phyloP scores from a whole-genome alignment of 2,888 invertebrate species.

The Cyclophora punctaria region DNA sequence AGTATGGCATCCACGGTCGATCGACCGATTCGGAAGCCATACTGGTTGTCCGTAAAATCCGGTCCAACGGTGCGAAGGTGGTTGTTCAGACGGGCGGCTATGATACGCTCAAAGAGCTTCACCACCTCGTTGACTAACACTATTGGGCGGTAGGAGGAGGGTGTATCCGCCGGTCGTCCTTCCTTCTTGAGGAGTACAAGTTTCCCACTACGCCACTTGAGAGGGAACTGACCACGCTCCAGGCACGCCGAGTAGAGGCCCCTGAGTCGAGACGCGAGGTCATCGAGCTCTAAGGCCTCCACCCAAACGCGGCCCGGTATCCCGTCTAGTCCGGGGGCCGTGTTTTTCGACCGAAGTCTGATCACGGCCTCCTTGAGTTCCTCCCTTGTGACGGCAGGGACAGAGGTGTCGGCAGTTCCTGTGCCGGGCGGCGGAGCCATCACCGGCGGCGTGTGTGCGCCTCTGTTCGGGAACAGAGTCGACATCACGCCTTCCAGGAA shows the following conservation, averaged over 20 bases:
- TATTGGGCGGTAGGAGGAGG: neutral
- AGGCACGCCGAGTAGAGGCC: neutral
- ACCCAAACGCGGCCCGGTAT: neutral
- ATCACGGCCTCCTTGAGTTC: neutral
- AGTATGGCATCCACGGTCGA: slow-evolving; percentile 6
- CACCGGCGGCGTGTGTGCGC: too few relatives aligned
- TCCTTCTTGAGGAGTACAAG: neutral
- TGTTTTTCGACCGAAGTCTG: neutral
- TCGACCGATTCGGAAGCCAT: slow-evolving; percentile 5
- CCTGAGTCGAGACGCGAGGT: neutral
- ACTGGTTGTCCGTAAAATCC: slow-evolving; percentile 5
- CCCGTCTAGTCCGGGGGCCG: neutral
- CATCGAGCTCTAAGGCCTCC: neutral
- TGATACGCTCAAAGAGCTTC: neutral
- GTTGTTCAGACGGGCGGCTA: slow-evolving; percentile 1
- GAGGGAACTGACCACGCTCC: neutral
- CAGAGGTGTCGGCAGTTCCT: too few relatives aligned
- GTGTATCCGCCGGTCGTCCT: neutral
- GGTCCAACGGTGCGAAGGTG: slow-evolving; percentile 8
- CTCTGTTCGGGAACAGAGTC: neutral
- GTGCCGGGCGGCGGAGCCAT: too few relatives aligned
- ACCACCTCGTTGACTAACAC: neutral
- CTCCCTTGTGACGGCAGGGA: too few relatives aligned
- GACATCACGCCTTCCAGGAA: neutral
- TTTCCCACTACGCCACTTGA: neutral